A percentile compares a stretch with the other conserved stretches of the same genome.
phyloP scores from a whole-genome alignment of 1,140 invertebrate species.

The Acromyrmex charruanus region DNA sequence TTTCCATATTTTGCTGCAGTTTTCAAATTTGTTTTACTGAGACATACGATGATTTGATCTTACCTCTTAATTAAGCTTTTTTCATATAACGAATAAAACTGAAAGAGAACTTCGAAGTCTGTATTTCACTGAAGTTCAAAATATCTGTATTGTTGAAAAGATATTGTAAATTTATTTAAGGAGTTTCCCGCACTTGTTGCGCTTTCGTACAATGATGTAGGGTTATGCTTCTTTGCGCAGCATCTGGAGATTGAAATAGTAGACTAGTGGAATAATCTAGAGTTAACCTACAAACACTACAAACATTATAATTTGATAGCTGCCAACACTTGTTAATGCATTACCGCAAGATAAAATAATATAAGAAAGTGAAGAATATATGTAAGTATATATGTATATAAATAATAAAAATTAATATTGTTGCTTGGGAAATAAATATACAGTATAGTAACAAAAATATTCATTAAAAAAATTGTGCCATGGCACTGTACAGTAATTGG shows the following conservation, averaged over 20 bases:
- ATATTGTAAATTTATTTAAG: constrained; percentile 26
- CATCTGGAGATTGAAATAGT: constrained; percentile 3
- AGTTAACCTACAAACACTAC: constrained; percentile 32
- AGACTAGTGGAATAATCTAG: neutral
- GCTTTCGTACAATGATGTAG: neutral
- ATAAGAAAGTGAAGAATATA: neutral
- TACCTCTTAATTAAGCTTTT: constrained; percentile 7
- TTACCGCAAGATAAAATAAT: constrained; percentile 8
- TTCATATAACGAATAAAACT: neutral
- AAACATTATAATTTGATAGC: neutral
- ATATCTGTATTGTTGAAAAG: neutral
- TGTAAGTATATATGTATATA: neutral
- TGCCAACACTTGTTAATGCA: neutral
- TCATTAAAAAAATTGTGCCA: neutral
- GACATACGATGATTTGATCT: neutral
- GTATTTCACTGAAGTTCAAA: neutral
- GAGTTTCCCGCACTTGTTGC: constrained; percentile 64
- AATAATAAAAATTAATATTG: constrained; percentile 13
- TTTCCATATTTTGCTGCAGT: neutral
- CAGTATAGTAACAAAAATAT: neutral
- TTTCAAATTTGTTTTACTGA: neutral
- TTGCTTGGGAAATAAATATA: neutral
- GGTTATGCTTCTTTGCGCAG: constrained; percentile 36
- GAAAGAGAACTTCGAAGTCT: neutral
- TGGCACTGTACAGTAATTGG: neutral